Conservation (phyloP, 2,797 vertebrate genomes). For the Geotrypetes seraphini region DNA sequence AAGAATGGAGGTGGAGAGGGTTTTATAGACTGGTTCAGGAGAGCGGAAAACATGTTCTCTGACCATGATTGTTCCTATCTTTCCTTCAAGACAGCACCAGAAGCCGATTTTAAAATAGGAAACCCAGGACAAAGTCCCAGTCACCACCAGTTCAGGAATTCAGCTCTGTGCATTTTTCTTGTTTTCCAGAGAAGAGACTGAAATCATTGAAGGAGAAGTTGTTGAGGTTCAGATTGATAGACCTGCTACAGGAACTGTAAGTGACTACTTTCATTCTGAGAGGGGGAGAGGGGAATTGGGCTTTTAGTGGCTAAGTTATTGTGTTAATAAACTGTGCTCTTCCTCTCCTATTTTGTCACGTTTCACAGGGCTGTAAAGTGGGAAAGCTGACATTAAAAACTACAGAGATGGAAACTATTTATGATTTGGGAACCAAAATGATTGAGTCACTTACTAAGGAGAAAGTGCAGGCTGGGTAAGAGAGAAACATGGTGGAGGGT, state of each 20-base stretch:
- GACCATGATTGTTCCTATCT: too few species aligned
- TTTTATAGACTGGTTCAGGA: too few species aligned
- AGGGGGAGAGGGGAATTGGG: too few species aligned
- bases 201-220: conserved; percentile 95
- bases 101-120: too few species aligned
- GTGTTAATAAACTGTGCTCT: too few species aligned
- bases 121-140: too few species aligned
- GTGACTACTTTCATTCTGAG: conserved; percentile 11
- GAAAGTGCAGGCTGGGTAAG: conserved; percentile 88
- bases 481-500: background rate
- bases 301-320: too few species aligned
- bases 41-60: too few species aligned
- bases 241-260: conserved; percentile 83
- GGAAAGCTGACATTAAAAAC: conserved; percentile 90
- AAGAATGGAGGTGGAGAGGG: too few species aligned
- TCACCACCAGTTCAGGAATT: too few species aligned
- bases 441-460: conserved; percentile 90
- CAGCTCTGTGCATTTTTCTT: background rate
- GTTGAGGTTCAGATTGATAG: conserved; percentile 93
- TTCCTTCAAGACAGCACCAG: too few species aligned
- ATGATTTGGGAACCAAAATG: conserved; percentile 92
- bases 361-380: conserved; percentile 74
- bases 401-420: conserved; percentile 92
- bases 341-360: background rate
- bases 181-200: conserved; percentile 75